These are phyloP conservation scores for Salmo trutta DNA, from an alignment of 2,797 vertebrate genomes.

Conservation along the genomic window DNA sequence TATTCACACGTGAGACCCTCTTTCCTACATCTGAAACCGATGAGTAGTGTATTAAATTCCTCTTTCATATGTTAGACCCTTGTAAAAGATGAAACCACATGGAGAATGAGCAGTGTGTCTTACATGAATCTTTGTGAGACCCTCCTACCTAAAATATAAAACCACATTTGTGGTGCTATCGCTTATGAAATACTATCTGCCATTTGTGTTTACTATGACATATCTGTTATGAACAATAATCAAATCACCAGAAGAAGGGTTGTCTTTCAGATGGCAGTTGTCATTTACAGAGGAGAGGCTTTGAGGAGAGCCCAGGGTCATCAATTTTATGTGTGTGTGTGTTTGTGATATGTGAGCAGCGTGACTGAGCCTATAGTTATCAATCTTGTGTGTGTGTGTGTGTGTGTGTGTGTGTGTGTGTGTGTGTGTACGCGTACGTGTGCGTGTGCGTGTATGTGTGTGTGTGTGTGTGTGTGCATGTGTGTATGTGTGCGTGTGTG, in stretches of 20 bases:
- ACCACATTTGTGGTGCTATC: conserved; percentile 12
- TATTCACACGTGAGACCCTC: neutral
- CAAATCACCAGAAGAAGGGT: conserved; percentile 67
- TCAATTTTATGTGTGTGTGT: conserved; percentile 50
- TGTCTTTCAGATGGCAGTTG: conserved; percentile 75
- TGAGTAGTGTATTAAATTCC: neutral
- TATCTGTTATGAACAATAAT: conserved; percentile 69
- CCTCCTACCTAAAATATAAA: neutral
- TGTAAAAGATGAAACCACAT: neutral
- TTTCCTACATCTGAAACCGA: neutral
- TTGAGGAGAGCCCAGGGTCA: conserved; percentile 59
- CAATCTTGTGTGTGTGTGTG: neutral
- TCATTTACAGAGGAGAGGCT: conserved; percentile 59
- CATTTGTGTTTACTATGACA: conserved; percentile 72
- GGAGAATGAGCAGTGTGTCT: neutral
- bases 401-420: conserved; percentile 11
- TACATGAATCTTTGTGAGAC: neutral
- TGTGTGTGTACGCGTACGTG: conserved; percentile 3
- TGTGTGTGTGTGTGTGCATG: neutral
- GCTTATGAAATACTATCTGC: conserved; percentile 58
- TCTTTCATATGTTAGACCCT: neutral
- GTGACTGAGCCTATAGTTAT: too few species aligned
- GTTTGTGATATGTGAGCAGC: neutral
- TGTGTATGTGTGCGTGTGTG: neutral
- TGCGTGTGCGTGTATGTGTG: neutral